Conservation (phyloP, 2,888 invertebrate genomes). For the Hirudinaria manillensis region DNA sequence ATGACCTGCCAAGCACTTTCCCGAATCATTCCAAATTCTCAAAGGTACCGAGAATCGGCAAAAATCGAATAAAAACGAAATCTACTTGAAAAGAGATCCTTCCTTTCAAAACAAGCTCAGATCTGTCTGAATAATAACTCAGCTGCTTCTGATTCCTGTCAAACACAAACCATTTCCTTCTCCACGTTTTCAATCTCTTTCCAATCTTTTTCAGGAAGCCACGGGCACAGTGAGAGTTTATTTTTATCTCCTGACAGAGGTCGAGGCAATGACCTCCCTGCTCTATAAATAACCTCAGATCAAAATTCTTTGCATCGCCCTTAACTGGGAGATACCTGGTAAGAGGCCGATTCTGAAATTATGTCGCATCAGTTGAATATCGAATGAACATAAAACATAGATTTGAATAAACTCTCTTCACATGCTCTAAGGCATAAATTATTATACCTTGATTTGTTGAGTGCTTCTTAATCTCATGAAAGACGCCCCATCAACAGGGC, state of each 20-base stretch:
- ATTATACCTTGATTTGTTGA: too few relatives aligned
- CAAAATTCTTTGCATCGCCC: not conserved
- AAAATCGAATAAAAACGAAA: not conserved
- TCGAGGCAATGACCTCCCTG: conserved; percentile 14
- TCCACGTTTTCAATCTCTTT: not conserved
- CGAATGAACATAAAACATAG: not conserved
- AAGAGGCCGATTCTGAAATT: not conserved
- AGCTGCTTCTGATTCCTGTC: not conserved
- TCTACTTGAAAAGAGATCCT: conserved; percentile 2
- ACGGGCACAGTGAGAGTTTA: not conserved
- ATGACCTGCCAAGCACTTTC: not conserved
- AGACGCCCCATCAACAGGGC: too few relatives aligned
- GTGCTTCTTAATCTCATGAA: too few relatives aligned
- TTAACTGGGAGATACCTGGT: conserved; percentile 13
- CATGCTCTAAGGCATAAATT: too few relatives aligned
- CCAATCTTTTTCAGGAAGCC: conserved; percentile 10
- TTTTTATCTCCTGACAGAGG: conserved; percentile 4
- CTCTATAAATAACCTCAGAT: not conserved
- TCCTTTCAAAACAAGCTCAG: not conserved
- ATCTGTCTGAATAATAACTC: not conserved
- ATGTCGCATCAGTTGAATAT: not conserved
- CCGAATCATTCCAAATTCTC: not conserved
- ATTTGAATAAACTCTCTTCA: not conserved
- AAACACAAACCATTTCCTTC: conserved; percentile 6
- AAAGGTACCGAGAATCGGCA: not conserved